Percentiles rank a stretch among this genome's conserved stretches.
Conservation (phyloP, 1,140 invertebrate genomes). For the Drosophila ficusphila region DNA sequence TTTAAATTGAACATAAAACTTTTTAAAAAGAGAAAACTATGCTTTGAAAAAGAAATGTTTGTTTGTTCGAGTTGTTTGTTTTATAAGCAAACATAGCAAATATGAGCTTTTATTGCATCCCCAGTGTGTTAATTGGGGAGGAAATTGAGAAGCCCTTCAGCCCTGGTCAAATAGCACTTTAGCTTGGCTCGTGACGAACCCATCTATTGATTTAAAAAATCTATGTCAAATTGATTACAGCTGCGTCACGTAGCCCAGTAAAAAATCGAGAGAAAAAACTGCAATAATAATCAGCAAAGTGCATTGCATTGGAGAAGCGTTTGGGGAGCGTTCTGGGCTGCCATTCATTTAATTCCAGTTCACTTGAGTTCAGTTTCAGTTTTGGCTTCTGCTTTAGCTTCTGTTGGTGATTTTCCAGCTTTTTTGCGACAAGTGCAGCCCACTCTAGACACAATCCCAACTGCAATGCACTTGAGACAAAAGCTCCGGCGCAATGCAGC, state of each 20-base stretch:
- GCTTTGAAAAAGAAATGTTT: constrained; percentile 17
- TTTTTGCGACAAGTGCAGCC: constrained; percentile 29
- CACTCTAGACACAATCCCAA: constrained; percentile 67
- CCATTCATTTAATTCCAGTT: constrained; percentile 23
- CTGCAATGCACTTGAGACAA: constrained; percentile 73
- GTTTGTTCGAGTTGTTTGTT: constrained; percentile 14
- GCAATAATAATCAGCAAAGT: constrained; percentile 75
- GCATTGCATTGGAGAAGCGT: constrained; percentile 46
- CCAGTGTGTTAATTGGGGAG: constrained; percentile 18
- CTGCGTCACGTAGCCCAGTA: constrained; percentile 37
- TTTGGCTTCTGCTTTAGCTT: constrained; percentile 8
- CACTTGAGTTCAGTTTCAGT: constrained; percentile 14
- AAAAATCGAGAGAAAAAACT: constrained; percentile 32
- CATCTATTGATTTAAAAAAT: constrained; percentile 71
- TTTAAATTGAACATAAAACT: constrained; percentile 6
- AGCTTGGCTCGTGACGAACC: constrained; percentile 37
- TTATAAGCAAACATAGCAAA: constrained; percentile 13
- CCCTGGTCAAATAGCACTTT: constrained; percentile 17
- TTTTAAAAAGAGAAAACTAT: background rate
- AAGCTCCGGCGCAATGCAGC: constrained; percentile 37
- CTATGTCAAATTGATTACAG: constrained; percentile 78
- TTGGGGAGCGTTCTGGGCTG: constrained; percentile 15
- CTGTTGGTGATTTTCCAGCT: constrained; percentile 6
- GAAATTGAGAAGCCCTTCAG: constrained; percentile 7
- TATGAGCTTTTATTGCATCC: constrained; percentile 10